Conservation (phyloP, 2,888 invertebrate genomes). For the Diogma glabrata region DNA sequence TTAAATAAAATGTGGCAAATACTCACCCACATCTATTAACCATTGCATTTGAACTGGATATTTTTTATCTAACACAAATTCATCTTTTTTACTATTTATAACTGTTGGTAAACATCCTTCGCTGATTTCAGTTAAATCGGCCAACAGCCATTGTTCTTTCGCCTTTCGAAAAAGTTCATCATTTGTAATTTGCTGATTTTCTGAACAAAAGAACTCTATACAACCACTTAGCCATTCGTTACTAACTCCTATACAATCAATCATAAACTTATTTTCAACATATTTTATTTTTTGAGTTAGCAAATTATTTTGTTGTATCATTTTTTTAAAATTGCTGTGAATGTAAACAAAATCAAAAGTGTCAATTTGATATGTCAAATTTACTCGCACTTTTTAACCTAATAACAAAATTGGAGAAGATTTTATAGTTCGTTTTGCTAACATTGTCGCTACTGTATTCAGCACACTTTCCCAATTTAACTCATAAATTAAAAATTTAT, state of each 20-base stretch:
- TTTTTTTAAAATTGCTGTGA: not conserved
- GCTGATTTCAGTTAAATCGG: slow-evolving; percentile 41
- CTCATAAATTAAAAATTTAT: too few species aligned
- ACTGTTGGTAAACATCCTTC: slow-evolving; percentile 38
- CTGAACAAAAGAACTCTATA: slow-evolving; percentile 14
- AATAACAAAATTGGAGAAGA: too few species aligned
- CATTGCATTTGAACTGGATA: slow-evolving; percentile 42
- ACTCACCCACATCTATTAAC: slow-evolving; percentile 39
- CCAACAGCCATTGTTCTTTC: slow-evolving; percentile 42
- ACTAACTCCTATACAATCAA: not conserved
- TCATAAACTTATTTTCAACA: not conserved
- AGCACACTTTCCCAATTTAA: too few species aligned
- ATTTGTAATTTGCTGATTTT: slow-evolving; percentile 18
- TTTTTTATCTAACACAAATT: slow-evolving; percentile 31
- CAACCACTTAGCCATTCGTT: slow-evolving; percentile 11
- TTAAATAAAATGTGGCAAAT: slow-evolving; percentile 27
- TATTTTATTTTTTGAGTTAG: not conserved
- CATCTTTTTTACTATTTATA: slow-evolving; percentile 30
- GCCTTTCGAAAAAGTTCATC: slow-evolving; percentile 37
- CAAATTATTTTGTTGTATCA: slow-evolving; percentile 5
- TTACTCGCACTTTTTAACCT: too few species aligned
- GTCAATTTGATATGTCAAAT: too few species aligned
- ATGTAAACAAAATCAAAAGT: too few species aligned
- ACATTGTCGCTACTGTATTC: too few species aligned
- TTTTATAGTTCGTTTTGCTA: too few species aligned